A percentile compares a stretch with the other conserved stretches of the same genome.
Evolutionary conservation across 2,888 invertebrate genomes (phyloP).

Genomic region (Sycophila texana): DNA sequence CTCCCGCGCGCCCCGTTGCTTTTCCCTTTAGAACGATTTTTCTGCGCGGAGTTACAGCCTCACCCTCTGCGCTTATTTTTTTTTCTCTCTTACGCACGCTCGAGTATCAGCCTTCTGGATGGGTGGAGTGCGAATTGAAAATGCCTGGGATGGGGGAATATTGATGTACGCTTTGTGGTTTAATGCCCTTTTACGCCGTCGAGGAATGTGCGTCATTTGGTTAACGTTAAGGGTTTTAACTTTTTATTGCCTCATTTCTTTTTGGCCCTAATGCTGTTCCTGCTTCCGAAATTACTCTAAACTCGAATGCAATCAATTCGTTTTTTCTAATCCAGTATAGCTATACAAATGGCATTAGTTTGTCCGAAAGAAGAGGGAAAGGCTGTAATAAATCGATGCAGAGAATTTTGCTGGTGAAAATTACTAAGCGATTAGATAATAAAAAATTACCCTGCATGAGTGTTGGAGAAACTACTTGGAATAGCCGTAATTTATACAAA

Average conservation of each 20-base stretch:
- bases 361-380: too few relatives aligned
- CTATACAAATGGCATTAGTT: too few relatives aligned
- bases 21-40: not conserved
- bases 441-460: too few relatives aligned
- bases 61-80: not conserved
- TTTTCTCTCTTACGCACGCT: not conserved
- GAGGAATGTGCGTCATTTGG: not conserved
- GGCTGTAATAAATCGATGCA: too few relatives aligned
- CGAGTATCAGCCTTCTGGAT: not conserved
- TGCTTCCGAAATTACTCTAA: too few relatives aligned
- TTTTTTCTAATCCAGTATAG: too few relatives aligned
- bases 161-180: not conserved
- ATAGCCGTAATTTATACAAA: too few relatives aligned
- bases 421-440: too few relatives aligned
- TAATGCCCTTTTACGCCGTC: not conserved
- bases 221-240: not conserved
- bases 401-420: too few relatives aligned
- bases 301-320: too few relatives aligned
- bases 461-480: too few relatives aligned
- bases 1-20: not conserved
- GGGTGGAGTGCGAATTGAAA: constrained; percentile 39
- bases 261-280: too few relatives aligned
- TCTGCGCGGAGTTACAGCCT: not conserved
- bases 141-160: constrained; percentile 19
- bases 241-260: not conserved